phyloP scores from a whole-genome alignment of 1,140 invertebrate species.

The Drosophila kohkoa region DNA sequence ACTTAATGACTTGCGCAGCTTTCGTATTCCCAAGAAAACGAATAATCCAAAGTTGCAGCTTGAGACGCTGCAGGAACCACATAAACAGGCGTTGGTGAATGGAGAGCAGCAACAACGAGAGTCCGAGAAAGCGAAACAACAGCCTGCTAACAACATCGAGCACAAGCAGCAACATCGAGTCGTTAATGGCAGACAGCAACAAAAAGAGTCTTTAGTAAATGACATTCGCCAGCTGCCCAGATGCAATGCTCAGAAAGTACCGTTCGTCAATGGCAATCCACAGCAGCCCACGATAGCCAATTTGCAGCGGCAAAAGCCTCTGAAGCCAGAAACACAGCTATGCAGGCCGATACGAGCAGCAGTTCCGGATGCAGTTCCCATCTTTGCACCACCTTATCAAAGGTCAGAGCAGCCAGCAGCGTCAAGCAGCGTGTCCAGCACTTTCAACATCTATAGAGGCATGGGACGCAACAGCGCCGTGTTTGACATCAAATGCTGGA shows the following conservation, averaged over 20 bases:
- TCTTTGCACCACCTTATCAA: constrained; percentile 37
- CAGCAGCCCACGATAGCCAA: too few relatives aligned
- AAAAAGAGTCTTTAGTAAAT: too few relatives aligned
- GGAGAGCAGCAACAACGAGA: too few relatives aligned
- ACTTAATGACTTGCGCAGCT: not conserved
- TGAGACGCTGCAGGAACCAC: not conserved
- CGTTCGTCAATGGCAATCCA: too few relatives aligned
- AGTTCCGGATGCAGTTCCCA: not conserved
- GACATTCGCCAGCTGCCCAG: too few relatives aligned
- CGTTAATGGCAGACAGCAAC: too few relatives aligned
- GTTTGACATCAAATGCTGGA: constrained; percentile 59
- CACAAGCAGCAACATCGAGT: too few relatives aligned
- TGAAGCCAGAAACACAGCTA: not conserved
- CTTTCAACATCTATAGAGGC: not conserved
- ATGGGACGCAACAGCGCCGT: not conserved
- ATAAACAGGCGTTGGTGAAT: too few relatives aligned
- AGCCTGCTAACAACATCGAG: too few relatives aligned
- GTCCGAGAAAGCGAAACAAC: too few relatives aligned
- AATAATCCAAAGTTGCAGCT: not conserved
- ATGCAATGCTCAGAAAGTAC: too few relatives aligned
- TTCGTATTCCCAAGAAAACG: constrained; percentile 23
- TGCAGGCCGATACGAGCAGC: not conserved
- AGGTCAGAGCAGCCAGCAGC: not conserved
- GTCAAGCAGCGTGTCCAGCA: too few relatives aligned
- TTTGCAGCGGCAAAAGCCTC: not conserved